Evolutionary conservation across 2,113 vertebrate species (phyloP).

Genomic region (Syrmaticus mikado): DNA sequence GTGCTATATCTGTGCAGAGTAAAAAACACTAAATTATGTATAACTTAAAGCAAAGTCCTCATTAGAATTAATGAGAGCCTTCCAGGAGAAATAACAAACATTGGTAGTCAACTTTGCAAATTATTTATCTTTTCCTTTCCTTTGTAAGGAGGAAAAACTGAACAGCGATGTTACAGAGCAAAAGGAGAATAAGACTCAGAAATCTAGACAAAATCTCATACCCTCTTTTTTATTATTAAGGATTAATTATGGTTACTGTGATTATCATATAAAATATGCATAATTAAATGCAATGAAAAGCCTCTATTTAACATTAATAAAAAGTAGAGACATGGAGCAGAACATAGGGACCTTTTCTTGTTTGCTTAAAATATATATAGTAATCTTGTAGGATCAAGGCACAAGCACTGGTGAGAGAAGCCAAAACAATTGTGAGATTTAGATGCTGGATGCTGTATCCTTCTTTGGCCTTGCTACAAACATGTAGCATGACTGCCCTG

Average conservation of each 20-base stretch:
- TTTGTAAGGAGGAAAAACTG: background rate
- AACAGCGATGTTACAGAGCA: background rate
- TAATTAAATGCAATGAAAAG: background rate
- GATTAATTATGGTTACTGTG: background rate
- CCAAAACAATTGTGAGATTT: background rate
- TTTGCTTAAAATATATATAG: background rate
- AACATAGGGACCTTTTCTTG: background rate
- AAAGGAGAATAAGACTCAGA: background rate
- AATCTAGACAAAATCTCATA: background rate
- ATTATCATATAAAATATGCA: background rate
- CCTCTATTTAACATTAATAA: background rate
- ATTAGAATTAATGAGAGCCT: background rate
- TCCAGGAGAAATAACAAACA: background rate
- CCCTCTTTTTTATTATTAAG: background rate
- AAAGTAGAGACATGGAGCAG: background rate
- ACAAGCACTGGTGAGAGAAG: background rate
- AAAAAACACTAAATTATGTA: background rate
- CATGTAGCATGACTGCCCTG: background rate
- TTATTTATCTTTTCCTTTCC: background rate
- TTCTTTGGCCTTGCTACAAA: background rate
- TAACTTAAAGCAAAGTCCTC: background rate
- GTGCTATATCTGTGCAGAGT: background rate
- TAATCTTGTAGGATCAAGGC: background rate
- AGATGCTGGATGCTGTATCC: background rate
- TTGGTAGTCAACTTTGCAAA: background rate